These are phyloP conservation scores for Trematomus bernacchii DNA, from an alignment of 2,797 vertebrate species.

Conservation along the genomic window DNA sequence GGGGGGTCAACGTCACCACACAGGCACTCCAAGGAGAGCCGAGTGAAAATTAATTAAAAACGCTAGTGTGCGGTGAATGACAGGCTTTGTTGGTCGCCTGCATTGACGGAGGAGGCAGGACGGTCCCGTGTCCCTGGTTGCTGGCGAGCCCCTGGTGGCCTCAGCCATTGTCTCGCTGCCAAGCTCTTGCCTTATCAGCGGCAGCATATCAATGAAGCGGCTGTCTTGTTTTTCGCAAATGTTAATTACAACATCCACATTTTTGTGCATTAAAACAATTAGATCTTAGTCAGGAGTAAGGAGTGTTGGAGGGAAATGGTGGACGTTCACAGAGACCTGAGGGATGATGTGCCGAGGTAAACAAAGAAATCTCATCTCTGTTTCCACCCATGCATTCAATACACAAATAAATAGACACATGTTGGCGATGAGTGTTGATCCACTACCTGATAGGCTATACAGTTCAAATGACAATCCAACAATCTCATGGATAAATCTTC, in stretches of 20 bases:
- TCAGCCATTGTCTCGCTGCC: constrained; percentile 92
- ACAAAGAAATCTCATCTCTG: constrained; percentile 69
- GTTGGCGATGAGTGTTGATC: constrained; percentile 19
- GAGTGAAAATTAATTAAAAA: constrained; percentile 99
- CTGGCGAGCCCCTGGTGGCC: constrained; percentile 80
- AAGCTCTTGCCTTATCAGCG: constrained; percentile 88
- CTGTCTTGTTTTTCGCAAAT: constrained; percentile 91
- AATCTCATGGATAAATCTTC: constrained; percentile 57
- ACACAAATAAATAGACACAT: constrained; percentile 35
- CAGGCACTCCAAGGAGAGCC: constrained; percentile 88
- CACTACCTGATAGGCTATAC: constrained; percentile 47
- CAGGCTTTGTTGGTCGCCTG: constrained; percentile 91
- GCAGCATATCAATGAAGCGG: constrained; percentile 96
- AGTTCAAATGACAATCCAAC: constrained; percentile 53
- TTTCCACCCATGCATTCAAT: constrained; percentile 36
- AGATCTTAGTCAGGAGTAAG: constrained; percentile 69
- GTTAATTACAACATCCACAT: constrained; percentile 99
- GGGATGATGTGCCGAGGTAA: constrained; percentile 64
- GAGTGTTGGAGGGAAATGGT: constrained; percentile 45
- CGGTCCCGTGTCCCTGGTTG: constrained; percentile 90
- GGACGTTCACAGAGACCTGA: constrained; percentile 67
- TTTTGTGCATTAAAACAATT: constrained; percentile 95
- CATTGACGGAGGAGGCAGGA: constrained; percentile 94
- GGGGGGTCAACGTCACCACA: constrained; percentile 82
- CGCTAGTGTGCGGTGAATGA: constrained; percentile 92